These are phyloP conservation scores for Athetis lepigone DNA, from an alignment of 2,888 invertebrate genomes.

Conservation along the genomic window DNA sequence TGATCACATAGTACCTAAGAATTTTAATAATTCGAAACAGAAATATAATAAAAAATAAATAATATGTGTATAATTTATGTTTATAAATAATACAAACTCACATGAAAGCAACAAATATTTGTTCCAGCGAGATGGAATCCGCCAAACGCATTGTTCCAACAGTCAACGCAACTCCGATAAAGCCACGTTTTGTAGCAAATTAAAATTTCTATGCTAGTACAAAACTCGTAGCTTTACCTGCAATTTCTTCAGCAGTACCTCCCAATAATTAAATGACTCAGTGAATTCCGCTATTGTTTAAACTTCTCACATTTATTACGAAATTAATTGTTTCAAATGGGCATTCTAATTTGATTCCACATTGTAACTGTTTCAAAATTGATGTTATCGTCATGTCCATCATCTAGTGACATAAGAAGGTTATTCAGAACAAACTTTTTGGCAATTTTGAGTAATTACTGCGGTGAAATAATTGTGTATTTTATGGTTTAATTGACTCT, in stretches of 20 bases:
- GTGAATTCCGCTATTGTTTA: slow-evolving; percentile 62
- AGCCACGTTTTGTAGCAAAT: neutral
- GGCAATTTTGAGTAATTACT: slow-evolving; percentile 53
- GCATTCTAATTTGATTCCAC: slow-evolving; percentile 54
- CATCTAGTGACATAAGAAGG: slow-evolving; percentile 57
- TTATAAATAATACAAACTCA: too few species aligned
- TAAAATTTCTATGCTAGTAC: neutral
- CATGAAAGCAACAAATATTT: too few species aligned
- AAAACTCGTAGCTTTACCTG: slow-evolving; percentile 22
- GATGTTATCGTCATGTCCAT: slow-evolving; percentile 51
- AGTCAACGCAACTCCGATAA: neutral
- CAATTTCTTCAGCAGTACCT: slow-evolving; percentile 42
- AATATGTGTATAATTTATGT: too few species aligned
- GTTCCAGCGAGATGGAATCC: too few species aligned
- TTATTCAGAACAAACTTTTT: slow-evolving; percentile 41
- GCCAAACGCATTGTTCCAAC: too few species aligned
- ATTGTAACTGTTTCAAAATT: slow-evolving; percentile 57
- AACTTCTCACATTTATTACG: slow-evolving; percentile 64
- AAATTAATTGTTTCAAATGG: slow-evolving; percentile 64
- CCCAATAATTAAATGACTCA: slow-evolving; percentile 56
- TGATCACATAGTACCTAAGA: too few species aligned
- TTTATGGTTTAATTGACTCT: slow-evolving; percentile 46
- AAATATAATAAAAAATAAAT: too few species aligned
- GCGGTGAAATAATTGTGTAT: slow-evolving; percentile 47
- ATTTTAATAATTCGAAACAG: too few species aligned